Evolutionary conservation across 1,140 invertebrate genomes (phyloP), one percentile per base, ranked within the genome.

Genomic region (Nylanderia fulva): DNA sequence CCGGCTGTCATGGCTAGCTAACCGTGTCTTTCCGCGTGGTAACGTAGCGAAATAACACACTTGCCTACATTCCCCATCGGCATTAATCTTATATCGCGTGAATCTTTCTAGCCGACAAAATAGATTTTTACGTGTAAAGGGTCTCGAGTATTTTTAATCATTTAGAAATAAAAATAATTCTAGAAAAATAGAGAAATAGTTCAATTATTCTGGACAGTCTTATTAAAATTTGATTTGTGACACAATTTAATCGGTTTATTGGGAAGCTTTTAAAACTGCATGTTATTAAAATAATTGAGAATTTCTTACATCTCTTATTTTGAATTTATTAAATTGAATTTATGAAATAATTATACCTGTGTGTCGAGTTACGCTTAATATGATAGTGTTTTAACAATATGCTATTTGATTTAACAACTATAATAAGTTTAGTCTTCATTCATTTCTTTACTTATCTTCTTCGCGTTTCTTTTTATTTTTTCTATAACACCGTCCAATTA

Each of bases 401-500:
- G 7, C 36, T 8, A 15, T 61, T 5, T 8, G 0, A 0, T 48
- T 21, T 39, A 68, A 77, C n/a, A 48, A 48, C 33, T 66, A 66
- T 24, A 68, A 27, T 68, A 66, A 7, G 8, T 33, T 69, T 52
- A 18, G 13, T 48, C 24, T 27, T 2, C 33, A 7, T 6, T 5
- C 15, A 13, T 52, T 42, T 29, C 18, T 21, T 27, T 27, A 24
- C 11, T 21, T 39, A 6, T 0, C 15, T 64, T 45, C 24, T 21
- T 13, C 42, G 29, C 15, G 7, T n/a, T 42, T 42, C 4, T 27
- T 24, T 39, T 33, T 54, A 54, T 64, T 74, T 82, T 60, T 13
- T 36, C 61, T 64, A 39, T 54, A 24, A 36, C 48, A 27, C 27
- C 48, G 15, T 39, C 33, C 72, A 87, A 87, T 88, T 88, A 87